Base-by-base conservation (phyloP, 2,113 vertebrate genomes). In the Daphoenositta chrysoptera region DNA sequence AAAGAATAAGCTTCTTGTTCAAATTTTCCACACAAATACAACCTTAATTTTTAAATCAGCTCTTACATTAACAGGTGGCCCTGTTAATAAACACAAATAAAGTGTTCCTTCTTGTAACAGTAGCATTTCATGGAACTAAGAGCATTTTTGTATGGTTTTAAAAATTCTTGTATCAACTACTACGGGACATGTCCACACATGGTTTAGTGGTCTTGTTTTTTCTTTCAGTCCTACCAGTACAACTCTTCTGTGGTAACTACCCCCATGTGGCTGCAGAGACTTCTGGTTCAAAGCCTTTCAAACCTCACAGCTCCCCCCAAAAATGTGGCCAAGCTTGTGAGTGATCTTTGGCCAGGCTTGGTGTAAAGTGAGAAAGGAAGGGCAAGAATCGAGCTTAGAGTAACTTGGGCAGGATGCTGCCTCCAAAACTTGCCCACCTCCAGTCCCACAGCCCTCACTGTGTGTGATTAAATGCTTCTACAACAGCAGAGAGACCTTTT, bases 11-110 rank as follows among this genome's bases (percentile, higher is more conserved):
- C 23, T 60, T 40, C 30, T 85, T 73, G 58, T 90, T 91, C 79
- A 91, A 26, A 73, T 70, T 93, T 93, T 92, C 95, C 85, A 63
- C 35, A 56, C 20, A 86, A 85, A 68, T 40, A 82, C 30, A 90
- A 37, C 35, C 15, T 58, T 28, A 63, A 11, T 58, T 96, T 89
- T 76, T 54, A 88, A 58, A 90, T 37, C 33, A 40, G 19, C 20
- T 86, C 54, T 86, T 86, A 31, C 16, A 47, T 54, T 57, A 80
- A 53, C 70, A 77, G 56, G 39, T 86, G 23, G 17, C 27, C 11
- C 6, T n/a, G n/a, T n/a, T n/a, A n/a, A n/a, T n/a, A n/a, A n/a
- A n/a, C n/a, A n/a, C n/a, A 1, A 81, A 66, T 14, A 27, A 80
- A 68, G 7, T 69, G 24, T 27, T 89, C 10, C 26, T 87, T 79